Conservation (phyloP, 2,888 invertebrate species). For the Escarpia spicata region DNA sequence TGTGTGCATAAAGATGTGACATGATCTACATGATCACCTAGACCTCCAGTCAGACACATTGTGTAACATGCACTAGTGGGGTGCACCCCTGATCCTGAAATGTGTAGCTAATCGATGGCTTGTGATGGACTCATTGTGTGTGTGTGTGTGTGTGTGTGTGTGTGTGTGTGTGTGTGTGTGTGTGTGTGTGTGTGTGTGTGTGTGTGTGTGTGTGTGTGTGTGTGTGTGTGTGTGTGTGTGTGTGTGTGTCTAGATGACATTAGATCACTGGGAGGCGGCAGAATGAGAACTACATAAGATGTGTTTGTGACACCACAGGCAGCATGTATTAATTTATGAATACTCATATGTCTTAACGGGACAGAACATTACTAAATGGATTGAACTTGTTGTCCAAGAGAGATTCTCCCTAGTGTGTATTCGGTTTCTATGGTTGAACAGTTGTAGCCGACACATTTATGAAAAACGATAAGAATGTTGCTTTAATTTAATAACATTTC, state of each 20-base stretch:
- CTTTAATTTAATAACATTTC: background rate
- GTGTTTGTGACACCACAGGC: too few relatives aligned
- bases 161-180: background rate
- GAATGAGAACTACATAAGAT: background rate
- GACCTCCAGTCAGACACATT: background rate
- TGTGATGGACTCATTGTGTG: background rate
- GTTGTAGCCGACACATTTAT: background rate
- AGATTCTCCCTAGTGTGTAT: too few relatives aligned
- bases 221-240: background rate
- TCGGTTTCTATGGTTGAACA: background rate
- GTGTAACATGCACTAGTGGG: too few relatives aligned
- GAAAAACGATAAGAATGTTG: background rate
- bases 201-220: background rate
- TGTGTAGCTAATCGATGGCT: background rate
- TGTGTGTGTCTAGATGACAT: background rate
- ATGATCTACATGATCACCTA: background rate
- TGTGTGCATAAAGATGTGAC: background rate
- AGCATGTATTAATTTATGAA: too few relatives aligned
- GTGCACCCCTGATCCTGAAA: background rate
- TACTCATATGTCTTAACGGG: too few relatives aligned
- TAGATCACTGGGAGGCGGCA: background rate
- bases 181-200: background rate
- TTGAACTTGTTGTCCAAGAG: background rate
- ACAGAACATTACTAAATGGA: background rate
- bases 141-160: background rate